phyloP scores from a whole-genome alignment of 1,140 invertebrate species.

The Nymphalis io region DNA sequence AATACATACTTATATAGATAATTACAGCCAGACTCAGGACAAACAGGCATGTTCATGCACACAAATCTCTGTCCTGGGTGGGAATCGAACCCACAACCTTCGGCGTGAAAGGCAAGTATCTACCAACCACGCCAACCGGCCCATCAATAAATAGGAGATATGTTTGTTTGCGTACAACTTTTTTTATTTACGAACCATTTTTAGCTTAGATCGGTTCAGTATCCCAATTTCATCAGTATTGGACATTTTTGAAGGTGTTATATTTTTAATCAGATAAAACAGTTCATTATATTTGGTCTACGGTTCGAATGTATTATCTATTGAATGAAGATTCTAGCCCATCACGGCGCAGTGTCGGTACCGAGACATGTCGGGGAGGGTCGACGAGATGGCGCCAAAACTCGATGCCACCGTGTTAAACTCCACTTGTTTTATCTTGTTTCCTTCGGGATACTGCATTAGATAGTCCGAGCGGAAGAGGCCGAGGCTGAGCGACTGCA shows the following conservation, averaged over 20 bases:
- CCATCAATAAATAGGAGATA: too few relatives aligned
- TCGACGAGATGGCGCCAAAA: constrained; percentile 84
- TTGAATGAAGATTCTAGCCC: constrained; percentile 29
- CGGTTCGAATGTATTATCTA: background rate
- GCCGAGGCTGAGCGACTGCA: constrained; percentile 81
- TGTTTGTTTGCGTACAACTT: too few relatives aligned
- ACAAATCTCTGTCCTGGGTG: too few relatives aligned
- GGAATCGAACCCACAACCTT: too few relatives aligned
- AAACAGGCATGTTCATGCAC: too few relatives aligned
- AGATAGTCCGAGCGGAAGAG: constrained; percentile 89
- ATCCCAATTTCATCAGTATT: background rate
- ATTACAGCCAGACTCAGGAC: too few relatives aligned
- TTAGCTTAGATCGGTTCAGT: too few relatives aligned
- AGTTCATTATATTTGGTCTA: background rate
- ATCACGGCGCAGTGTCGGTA: constrained; percentile 72
- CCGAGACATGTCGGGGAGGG: constrained; percentile 84
- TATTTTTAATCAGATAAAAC: background rate
- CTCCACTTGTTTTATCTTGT: constrained; percentile 88
- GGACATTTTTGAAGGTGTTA: too few relatives aligned
- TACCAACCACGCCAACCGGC: too few relatives aligned
- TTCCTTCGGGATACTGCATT: constrained; percentile 82
- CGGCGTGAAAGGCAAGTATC: too few relatives aligned
- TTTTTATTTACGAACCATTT: too few relatives aligned
- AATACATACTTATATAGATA: too few relatives aligned
- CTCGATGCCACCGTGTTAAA: constrained; percentile 88